A percentile compares a stretch with the other conserved stretches of the same genome.
These are phyloP conservation scores for Odontomyia ornata DNA, from an alignment of 2,888 invertebrate species.

Conservation along the genomic window DNA sequence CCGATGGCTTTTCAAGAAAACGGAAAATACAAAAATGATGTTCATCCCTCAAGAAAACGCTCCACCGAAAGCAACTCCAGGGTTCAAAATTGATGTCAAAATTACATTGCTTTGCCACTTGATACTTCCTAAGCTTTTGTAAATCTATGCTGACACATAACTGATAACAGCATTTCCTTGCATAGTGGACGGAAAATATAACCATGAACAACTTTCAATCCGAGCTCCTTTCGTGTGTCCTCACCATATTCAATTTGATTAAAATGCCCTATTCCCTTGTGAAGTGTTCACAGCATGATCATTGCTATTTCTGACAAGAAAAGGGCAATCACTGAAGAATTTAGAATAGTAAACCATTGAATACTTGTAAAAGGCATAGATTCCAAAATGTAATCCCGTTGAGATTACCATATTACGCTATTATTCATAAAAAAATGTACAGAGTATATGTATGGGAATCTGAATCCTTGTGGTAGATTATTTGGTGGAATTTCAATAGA, in stretches of 20 bases:
- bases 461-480: constrained; percentile 64
- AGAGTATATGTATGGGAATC: constrained; percentile 84
- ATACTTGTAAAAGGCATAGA: constrained; percentile 99
- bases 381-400: constrained; percentile 99
- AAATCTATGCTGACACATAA: no score
- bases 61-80: no score
- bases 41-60: no score
- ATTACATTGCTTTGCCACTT: no score
- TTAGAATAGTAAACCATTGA: constrained; percentile 98
- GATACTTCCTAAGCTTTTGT: no score
- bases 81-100: no score
- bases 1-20: no score
- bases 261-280: constrained; percentile 98
- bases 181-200: constrained; percentile 97
- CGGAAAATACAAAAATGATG: no score
- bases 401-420: constrained; percentile 94
- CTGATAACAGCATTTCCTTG: constrained; percentile 94
- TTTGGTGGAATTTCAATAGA: constrained; percentile 77
- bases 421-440: constrained; percentile 83
- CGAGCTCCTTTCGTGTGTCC: constrained; percentile 85
- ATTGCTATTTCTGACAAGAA: constrained; percentile 98
- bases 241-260: constrained; percentile 93
- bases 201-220: constrained; percentile 98
- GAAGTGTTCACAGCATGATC: constrained; percentile 95
- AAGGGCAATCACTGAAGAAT: constrained; percentile 95